Base-by-base conservation (phyloP, 2,797 vertebrate species). In the Thunnus albacares region DNA sequence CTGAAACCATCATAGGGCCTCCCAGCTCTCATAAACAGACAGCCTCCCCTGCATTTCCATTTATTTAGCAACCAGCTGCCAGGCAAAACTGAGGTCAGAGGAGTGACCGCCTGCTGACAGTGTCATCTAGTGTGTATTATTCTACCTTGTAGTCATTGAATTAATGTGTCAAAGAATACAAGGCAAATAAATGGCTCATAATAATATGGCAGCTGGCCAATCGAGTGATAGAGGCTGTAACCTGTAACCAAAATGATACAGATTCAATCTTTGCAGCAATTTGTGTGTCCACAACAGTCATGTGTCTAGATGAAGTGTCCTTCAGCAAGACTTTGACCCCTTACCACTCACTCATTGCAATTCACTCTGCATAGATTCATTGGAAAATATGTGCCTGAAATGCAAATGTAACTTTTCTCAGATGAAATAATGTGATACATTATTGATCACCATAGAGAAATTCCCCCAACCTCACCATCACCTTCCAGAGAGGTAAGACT, bases 21-120 rank as follows among this genome's bases (percentile, higher is more conserved):
- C 38, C 59, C 60, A 45, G 72, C 81, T 68, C 81, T 87, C 71
- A 89, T 81, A 89, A 87, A 90, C 73, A 84, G 81, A 82, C 88
- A 85, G 71, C 76, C 80, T 58, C 69, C 59, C 51, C 47, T 81
- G 51, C 74, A 81, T 88, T 92, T 91, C 75, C 86, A 90, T 92
- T 95, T 93, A 90, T 93, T 93, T 86, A 92, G 91, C 77, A 66
- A 85, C 79, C 86, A 87, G 92, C 90, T 89, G 91, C 86, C 85
- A 79, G 81, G 86, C 88, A 78, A 90, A 88, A 78, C 73, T 59
- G 69, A 87, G 92, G 90, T 94, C 88, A 89, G 73, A 77, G 58
- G 73, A 83, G 75, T 35, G 64, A 75, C 71, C 55, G 6, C 81
- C 79, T 70, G 80, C 80, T 80, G 85, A 87, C 72, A 53, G 70